phyloP scores from a whole-genome alignment of 2,113 vertebrate genomes.

The Lophura nycthemera region DNA sequence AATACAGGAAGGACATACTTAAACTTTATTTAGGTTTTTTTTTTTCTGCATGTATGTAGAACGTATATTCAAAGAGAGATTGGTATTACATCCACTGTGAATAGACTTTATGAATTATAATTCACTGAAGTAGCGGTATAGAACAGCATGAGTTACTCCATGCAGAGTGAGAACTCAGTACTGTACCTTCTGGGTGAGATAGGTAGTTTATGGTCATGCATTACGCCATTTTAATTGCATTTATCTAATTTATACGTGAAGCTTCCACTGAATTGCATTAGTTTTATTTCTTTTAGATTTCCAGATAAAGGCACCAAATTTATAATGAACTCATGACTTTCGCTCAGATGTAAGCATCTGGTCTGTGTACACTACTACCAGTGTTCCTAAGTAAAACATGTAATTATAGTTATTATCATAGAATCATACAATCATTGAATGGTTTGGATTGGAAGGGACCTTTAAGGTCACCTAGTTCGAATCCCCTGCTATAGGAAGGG shows the following conservation, averaged over 20 bases:
- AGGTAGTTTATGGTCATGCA: not conserved
- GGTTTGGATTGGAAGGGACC: no score
- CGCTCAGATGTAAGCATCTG: not conserved
- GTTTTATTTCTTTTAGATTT: not conserved
- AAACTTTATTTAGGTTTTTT: not conserved
- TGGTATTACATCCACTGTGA: not conserved
- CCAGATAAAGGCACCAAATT: not conserved
- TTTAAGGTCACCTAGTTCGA: no score
- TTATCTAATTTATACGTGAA: not conserved
- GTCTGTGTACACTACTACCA: not conserved
- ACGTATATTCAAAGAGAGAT: not conserved
- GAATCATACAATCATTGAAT: no score
- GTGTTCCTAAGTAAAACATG: not conserved
- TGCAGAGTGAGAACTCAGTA: not conserved
- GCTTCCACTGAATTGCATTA: not conserved
- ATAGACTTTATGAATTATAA: not conserved
- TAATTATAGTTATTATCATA: not conserved
- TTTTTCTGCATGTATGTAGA: not conserved
- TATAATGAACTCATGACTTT: not conserved
- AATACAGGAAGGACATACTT: not conserved
- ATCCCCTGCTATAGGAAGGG: no score
- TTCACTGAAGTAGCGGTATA: not conserved
- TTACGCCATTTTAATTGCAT: not conserved
- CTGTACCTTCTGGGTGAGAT: not conserved
- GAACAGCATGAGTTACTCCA: not conserved